Evolutionary conservation across 2,113 vertebrate genomes (phyloP).

Genomic region (Semicossyphus pulcher): DNA sequence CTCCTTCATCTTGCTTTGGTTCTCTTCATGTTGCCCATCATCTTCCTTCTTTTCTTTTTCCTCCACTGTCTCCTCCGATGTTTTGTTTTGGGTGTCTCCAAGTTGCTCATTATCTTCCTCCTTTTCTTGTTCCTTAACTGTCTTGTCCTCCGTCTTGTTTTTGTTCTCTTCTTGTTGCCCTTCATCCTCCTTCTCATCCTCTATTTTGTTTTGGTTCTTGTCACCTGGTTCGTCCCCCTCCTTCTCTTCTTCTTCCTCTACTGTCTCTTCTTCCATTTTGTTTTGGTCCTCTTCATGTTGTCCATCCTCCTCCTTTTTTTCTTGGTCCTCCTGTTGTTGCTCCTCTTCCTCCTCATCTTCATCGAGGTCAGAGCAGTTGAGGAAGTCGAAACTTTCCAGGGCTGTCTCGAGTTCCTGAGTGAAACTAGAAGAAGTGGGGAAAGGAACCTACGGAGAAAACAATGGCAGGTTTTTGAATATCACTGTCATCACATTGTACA

Average conservation of each 20-base stretch:
- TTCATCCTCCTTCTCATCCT: slow-evolving; percentile 38
- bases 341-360: slow-evolving; percentile 82
- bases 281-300: not conserved
- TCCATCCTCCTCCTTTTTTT: not conserved
- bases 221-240: not conserved
- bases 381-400: slow-evolving; percentile 96
- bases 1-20: not conserved
- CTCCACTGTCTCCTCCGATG: slow-evolving; percentile 7
- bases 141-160: not conserved
- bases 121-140: not conserved
- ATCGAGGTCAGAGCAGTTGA: slow-evolving; percentile 92
- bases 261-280: not conserved
- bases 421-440: slow-evolving; percentile 91
- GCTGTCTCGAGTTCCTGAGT: slow-evolving; percentile 94
- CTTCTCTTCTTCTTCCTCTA: not conserved
- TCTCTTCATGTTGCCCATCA: slow-evolving; percentile 47
- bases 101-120: not conserved
- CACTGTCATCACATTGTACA: not conserved
- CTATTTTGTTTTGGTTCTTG: slow-evolving; percentile 41
- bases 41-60: slow-evolving; percentile 79
- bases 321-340: slow-evolving; percentile 22
- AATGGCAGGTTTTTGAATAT: slow-evolving; percentile 3
- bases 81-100: slow-evolving; percentile 46
- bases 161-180: slow-evolving; percentile 41
- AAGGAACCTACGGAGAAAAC: slow-evolving; percentile 80